Evolutionary conservation across 2,888 invertebrate species (phyloP), one percentile per base, ranked within the genome.

Genomic region (Proisotoma minuta): DNA sequence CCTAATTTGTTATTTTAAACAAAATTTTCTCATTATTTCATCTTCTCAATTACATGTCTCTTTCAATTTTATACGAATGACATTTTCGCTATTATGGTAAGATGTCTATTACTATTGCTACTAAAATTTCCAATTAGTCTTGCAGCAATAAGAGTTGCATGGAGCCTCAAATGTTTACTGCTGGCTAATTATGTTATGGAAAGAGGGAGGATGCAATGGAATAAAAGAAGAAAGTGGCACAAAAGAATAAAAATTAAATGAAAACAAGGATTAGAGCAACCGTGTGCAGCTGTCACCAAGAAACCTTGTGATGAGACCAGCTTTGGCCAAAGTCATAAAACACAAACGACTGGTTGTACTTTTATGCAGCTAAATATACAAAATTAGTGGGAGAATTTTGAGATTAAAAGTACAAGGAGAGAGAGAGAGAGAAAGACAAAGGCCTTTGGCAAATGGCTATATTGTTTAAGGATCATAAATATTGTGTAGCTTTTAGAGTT

Each of bases 401-500:
- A 43, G 43, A 43, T 43, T 43, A 43, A 43, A 43, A 43, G 43
- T 43, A 43, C 43, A n/a, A n/a, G n/a, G n/a, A n/a, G n/a, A n/a
- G n/a, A n/a, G n/a, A n/a, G n/a, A n/a, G n/a, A n/a, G n/a, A n/a
- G n/a, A n/a, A n/a, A n/a, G n/a, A 52, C 28, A 52, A 52, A 52
- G 28, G 28, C 50, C 50, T 23, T 20, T 8, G n/a, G 50, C 23
- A 52, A 52, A 52, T 54, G 39, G 22, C 27, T 20, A 29, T 54
- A 8, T 34, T 34, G 39, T 20, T 22, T 20, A 34, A 18, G 53
- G 22, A 39, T 54, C n/a, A 39, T 23, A 43, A 27, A 26, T 56
- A 51, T 51, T 40, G 18, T 39, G 34, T 56, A 43, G 51, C 27
- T 51, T 51, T 51, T 51, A 27, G 24, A 8, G 39, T 54, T 52